Evolutionary conservation across 2,888 invertebrate genomes (phyloP).

Genomic region (Eristalis arbustorum): DNA sequence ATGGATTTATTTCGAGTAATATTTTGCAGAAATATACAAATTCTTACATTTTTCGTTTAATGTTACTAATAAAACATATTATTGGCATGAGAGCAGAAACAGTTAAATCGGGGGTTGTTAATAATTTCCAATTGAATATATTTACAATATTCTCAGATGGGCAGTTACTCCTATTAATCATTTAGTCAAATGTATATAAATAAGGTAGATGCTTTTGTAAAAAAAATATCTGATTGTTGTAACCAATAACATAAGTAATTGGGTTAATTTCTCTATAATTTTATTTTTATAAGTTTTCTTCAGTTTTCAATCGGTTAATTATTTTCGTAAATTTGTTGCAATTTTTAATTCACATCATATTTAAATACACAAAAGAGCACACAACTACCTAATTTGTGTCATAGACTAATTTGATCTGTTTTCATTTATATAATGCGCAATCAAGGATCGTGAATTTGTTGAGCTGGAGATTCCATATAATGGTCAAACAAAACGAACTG

Average conservation of each 20-base stretch:
- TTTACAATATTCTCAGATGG: no score
- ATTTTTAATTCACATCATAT: neutral
- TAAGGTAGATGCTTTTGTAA: conserved; percentile 6
- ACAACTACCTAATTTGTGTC: neutral
- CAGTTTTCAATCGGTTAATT: neutral
- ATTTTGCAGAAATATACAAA: no score
- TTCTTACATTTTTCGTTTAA: no score
- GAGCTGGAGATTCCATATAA: conserved; percentile 97
- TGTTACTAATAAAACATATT: no score
- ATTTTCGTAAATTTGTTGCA: conserved; percentile 8
- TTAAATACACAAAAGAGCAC: neutral
- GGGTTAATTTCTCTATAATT: neutral
- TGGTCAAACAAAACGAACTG: conserved; percentile 95
- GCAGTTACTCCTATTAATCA: no score
- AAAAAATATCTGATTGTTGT: neutral
- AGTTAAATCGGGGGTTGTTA: no score
- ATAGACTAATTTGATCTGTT: neutral
- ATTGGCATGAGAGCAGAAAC: no score
- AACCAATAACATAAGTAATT: neutral
- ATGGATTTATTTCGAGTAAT: no score
- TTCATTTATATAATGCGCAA: conserved; percentile 13
- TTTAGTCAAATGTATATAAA: neutral
- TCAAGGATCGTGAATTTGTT: conserved; percentile 96
- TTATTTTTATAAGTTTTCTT: neutral
- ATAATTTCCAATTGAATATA: no score